Conservation (phyloP, 2,888 invertebrate genomes). For the Drosophila mulleri region DNA sequence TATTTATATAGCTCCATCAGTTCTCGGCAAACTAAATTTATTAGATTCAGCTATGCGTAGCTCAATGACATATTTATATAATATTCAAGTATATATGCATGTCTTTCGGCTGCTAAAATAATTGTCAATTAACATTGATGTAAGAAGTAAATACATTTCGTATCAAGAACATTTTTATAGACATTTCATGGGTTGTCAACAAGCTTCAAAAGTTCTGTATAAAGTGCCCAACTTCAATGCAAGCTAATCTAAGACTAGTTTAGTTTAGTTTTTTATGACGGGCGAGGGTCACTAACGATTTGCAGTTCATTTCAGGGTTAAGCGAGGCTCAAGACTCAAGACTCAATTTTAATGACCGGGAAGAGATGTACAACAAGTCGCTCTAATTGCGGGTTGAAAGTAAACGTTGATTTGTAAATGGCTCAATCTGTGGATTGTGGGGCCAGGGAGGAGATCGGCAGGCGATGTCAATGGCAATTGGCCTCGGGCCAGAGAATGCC, state of each 20-base stretch:
- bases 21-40: no score
- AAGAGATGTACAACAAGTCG: slow-evolving; percentile 10
- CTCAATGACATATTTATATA: not conserved
- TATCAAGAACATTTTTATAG: not conserved
- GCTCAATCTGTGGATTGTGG: slow-evolving; percentile 47
- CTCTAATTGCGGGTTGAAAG: slow-evolving; percentile 30
- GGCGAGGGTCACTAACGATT: slow-evolving; percentile 31
- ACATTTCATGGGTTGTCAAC: not conserved
- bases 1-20: no score
- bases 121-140: not conserved
- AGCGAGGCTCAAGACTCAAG: slow-evolving; percentile 21
- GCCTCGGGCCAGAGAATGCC: slow-evolving; percentile 46
- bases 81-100: not conserved
- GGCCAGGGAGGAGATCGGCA: not conserved
- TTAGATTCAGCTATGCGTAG: not conserved
- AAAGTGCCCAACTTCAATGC: not conserved
- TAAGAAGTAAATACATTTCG: not conserved
- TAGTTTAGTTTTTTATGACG: slow-evolving; percentile 2
- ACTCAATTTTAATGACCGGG: slow-evolving; percentile 1
- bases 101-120: not conserved
- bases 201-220: not conserved
- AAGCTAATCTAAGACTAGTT: slow-evolving; percentile 9
- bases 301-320: slow-evolving; percentile 25
- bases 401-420: slow-evolving; percentile 51
- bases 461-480: slow-evolving; percentile 55